Conservation (phyloP, 2,113 vertebrate species). For the Leuciscus idus region DNA sequence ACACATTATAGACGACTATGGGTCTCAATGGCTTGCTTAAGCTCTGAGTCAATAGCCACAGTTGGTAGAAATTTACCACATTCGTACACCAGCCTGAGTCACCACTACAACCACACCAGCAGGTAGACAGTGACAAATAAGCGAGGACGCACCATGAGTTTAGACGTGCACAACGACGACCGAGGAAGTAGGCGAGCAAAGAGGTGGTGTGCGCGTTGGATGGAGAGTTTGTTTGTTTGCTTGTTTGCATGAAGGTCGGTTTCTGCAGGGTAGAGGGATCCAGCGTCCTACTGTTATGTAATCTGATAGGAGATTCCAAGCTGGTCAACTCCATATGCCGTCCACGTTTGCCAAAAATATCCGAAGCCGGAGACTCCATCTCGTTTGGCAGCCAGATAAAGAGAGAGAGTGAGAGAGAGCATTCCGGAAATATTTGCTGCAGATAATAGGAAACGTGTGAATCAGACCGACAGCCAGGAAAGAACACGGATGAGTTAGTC, state of each 20-base stretch:
- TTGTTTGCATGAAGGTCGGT: conserved; percentile 66
- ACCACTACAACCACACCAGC: conserved; percentile 25
- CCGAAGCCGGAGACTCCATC: conserved; percentile 65
- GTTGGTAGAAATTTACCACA: conserved; percentile 30
- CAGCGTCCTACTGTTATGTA: conserved; percentile 77
- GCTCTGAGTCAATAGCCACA: conserved; percentile 14
- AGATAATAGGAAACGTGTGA: conserved; percentile 66
- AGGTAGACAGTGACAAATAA: not conserved
- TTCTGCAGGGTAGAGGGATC: conserved; percentile 67
- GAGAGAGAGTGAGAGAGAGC: conserved; percentile 53
- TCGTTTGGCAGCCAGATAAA: conserved; percentile 60
- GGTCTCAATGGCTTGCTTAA: not conserved
- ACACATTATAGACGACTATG: not conserved
- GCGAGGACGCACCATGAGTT: not conserved
- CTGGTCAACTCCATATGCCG: conserved; percentile 77
- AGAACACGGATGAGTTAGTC: conserved; percentile 49
- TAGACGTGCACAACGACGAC: not conserved
- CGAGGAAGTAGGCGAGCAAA: conserved; percentile 29
- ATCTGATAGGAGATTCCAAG: conserved; percentile 79
- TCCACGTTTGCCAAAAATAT: conserved; percentile 73
- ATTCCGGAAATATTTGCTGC: conserved; percentile 63
- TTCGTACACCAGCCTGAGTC: conserved; percentile 11
- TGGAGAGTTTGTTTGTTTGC: conserved; percentile 66
- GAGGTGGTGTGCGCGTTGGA: conserved; percentile 56
- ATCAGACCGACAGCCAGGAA: conserved; percentile 55